Conservation (phyloP, 37 sponge, comb jelly and placozoan genomes). For the Diacarnus erythraeanus region DNA sequence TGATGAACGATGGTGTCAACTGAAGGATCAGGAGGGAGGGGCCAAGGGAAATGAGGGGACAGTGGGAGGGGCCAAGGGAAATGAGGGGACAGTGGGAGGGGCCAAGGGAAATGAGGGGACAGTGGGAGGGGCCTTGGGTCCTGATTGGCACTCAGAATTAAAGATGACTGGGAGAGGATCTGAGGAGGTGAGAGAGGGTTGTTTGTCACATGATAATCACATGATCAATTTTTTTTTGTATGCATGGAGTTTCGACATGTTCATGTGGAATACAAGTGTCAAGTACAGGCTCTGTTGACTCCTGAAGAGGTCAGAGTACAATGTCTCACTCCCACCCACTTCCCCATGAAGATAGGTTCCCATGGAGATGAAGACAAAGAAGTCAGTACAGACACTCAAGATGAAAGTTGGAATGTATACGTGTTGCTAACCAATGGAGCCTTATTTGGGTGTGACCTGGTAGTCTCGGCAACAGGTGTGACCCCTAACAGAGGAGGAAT, state of each 20-base stretch:
- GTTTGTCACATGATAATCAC: constrained; percentile 1
- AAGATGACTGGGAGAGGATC: constrained; percentile 51
- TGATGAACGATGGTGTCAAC: no score
- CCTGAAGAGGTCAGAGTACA: constrained; percentile 12
- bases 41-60: not conserved
- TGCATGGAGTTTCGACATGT: constrained; percentile 41
- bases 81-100: not conserved
- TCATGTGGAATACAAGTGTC: constrained; percentile 85
- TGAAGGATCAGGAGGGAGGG: not conserved
- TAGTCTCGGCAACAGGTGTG: constrained; percentile 97
- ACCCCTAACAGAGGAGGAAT: constrained; percentile 40
- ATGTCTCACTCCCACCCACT: not conserved
- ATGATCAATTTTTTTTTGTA: constrained; percentile 31
- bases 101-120: not conserved
- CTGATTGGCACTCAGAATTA: constrained; percentile 88
- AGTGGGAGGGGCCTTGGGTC: constrained; percentile 91
- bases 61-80: no score
- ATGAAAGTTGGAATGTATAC: constrained; percentile 71
- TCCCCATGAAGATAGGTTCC: not conserved
- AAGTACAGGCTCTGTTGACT: constrained; percentile 59
- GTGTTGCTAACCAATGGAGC: constrained; percentile 85
- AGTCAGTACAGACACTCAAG: not conserved
- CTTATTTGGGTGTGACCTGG: constrained; percentile 84
- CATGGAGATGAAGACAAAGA: not conserved
- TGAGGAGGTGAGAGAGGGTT: constrained; percentile 51